Conservation (phyloP, 2,797 vertebrate species). For the Morus bassanus region DNA sequence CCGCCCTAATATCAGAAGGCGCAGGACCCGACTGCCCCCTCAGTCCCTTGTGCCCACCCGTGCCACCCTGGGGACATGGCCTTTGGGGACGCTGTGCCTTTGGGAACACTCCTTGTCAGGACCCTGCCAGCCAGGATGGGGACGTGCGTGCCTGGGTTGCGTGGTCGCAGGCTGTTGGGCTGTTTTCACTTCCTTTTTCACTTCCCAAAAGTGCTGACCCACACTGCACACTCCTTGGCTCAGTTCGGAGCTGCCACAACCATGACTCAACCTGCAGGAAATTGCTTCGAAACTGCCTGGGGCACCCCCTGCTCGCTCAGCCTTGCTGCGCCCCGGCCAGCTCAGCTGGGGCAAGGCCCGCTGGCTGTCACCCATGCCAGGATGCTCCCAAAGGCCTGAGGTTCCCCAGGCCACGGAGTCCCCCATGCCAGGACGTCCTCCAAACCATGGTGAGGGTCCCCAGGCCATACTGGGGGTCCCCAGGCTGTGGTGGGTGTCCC, state of each 20-base stretch:
- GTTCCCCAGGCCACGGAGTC: too few relatives aligned
- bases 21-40: not conserved
- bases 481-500: not conserved
- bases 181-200: not conserved
- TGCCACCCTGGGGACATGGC: rapidly evolving
- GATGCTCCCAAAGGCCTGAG: not conserved
- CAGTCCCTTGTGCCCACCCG: rapidly evolving
- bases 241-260: rapidly evolving
- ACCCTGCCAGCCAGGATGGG: rapidly evolving
- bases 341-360: rapidly evolving
- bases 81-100: not conserved
- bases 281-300: rapidly evolving
- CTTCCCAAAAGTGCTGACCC: not conserved
- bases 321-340: rapidly evolving
- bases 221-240: not conserved
- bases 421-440: not conserved
- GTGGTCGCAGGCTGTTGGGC: not conserved
- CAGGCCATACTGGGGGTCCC: not conserved
- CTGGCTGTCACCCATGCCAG: rapidly evolving
- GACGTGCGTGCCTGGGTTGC: not conserved
- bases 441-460: too few relatives aligned
- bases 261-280: not conserved
- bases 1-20: too few relatives aligned
- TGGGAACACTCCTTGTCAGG: not conserved
- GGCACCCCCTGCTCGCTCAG: not conserved